Conservation (phyloP, 2,888 invertebrate species). For the Coecobrya sp. region DNA sequence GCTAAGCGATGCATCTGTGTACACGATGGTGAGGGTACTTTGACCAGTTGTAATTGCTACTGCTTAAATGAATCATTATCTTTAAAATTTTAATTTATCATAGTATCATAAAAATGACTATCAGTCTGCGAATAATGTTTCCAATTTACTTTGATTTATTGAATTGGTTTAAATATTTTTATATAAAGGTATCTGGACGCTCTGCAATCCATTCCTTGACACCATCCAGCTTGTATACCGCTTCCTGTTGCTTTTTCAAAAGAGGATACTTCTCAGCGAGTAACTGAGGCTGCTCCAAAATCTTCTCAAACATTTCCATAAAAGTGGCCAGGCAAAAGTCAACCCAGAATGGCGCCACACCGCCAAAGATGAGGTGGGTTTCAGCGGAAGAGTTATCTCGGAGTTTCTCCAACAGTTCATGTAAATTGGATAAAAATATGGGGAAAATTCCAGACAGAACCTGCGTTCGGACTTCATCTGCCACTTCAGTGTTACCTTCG, state of each 20-base stretch:
- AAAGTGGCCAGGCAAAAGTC: slow-evolving; percentile 51
- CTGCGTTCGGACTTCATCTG: background rate
- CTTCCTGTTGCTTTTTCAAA: slow-evolving; percentile 24
- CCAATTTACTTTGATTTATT: background rate
- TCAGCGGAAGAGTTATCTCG: background rate
- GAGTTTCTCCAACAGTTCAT: slow-evolving; percentile 4
- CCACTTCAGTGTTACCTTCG: background rate
- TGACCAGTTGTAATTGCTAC: no score
- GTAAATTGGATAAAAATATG: background rate
- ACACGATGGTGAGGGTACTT: no score
- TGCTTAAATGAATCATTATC: no score
- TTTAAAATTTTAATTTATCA: no score
- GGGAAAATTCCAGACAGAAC: no score
- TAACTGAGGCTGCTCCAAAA: background rate
- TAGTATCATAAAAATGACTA: no score
- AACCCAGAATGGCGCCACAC: background rate
- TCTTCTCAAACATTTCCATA: background rate
- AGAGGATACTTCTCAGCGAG: background rate
- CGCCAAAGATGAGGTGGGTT: slow-evolving; percentile 20
- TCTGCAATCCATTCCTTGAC: slow-evolving; percentile 29
- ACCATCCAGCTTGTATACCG: background rate
- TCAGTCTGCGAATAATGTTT: no score
- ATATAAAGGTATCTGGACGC: slow-evolving; percentile 26
- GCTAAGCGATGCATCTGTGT: no score
- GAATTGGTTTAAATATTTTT: background rate